Base-by-base conservation (phyloP, 2,888 invertebrate genomes). In the Drosophila aldrichi region DNA sequence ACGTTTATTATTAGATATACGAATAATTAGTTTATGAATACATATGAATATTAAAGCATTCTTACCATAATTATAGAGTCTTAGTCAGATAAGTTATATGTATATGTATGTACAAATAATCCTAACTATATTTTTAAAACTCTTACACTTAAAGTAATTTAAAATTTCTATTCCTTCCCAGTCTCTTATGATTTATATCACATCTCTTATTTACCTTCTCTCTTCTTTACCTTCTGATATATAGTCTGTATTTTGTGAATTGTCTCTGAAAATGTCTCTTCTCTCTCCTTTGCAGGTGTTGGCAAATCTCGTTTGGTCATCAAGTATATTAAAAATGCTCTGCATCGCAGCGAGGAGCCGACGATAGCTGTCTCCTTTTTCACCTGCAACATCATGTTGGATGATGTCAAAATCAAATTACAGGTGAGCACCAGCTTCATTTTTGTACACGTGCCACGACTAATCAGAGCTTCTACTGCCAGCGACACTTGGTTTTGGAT, bases 301-400 rank as follows among this genome's bases (percentile, higher is more conserved):
- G 98, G 98, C 18, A 98, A 98, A 93, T 97, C 98, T 0, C 97
- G 97, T 81, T 94, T 98, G 73, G 96, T 97, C 64, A 95, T 96
- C 12, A 94, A 96, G 59, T 97, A 97, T 92, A 95, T 97, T 36
- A 96, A 96, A 60, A 96, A 96, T 85, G 95, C 95, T 92, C 96
- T 96, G 92, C 95, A 95, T 44, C 95, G 95, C 58, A 95, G 96
- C 82, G 95, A 96, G 62, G 96, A 96, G 32, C 97, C 97, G 0
- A 98, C 98, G 5, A 97, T 98, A 87, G 98, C 97, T 0, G 98
- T 97, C 0, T 97, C 97, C 0, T 98, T 97, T 94, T 97, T 97
- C 93, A 96, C 96, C 1, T 97, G 97, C 92, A 97, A 96, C 92
- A 94, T 98, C 84, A 95, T 95, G 85, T 93, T 97, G 58, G 95